phyloP scores from a whole-genome alignment of 1,140 invertebrate genomes.

The Drosophila sturtevanti region DNA sequence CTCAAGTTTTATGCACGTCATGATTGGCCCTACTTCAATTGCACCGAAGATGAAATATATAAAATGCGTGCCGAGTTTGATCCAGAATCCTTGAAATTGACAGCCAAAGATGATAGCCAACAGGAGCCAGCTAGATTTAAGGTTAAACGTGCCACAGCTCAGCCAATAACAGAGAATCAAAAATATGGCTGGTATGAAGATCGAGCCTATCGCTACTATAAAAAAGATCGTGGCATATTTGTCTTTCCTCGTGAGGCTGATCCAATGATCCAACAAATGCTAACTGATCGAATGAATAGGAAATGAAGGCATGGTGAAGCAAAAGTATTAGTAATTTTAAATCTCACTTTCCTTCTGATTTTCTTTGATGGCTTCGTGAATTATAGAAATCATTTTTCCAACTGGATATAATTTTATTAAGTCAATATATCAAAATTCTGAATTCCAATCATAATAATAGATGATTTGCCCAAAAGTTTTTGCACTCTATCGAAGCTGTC shows the following conservation, averaged over 20 bases:
- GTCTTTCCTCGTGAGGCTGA: conserved; percentile 64
- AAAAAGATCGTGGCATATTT: conserved; percentile 51
- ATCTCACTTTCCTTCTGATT: no score
- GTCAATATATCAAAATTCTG: no score
- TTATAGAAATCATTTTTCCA: no score
- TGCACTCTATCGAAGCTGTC: no score
- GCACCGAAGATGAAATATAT: conserved; percentile 32
- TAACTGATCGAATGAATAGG: not conserved
- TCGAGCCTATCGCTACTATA: conserved; percentile 52
- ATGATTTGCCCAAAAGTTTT: no score
- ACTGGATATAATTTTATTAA: no score
- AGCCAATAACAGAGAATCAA: conserved; percentile 59
- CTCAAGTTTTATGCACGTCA: conserved; percentile 67
- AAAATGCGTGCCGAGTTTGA: conserved; percentile 50
- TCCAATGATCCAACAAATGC: conserved; percentile 55
- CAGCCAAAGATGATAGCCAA: not conserved
- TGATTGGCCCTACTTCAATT: conserved; percentile 62
- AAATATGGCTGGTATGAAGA: conserved; percentile 68
- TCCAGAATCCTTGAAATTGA: conserved; percentile 31
- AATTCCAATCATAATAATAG: no score
- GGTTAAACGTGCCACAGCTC: conserved; percentile 46
- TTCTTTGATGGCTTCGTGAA: no score
- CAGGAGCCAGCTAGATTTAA: conserved; percentile 24
- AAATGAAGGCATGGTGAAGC: not conserved
- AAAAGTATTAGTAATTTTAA: not conserved